A percentile compares a stretch with the other conserved stretches of the same genome.
Evolutionary conservation across 2,797 vertebrate genomes (phyloP).

Genomic region (Lindbergichthys nudifrons): DNA sequence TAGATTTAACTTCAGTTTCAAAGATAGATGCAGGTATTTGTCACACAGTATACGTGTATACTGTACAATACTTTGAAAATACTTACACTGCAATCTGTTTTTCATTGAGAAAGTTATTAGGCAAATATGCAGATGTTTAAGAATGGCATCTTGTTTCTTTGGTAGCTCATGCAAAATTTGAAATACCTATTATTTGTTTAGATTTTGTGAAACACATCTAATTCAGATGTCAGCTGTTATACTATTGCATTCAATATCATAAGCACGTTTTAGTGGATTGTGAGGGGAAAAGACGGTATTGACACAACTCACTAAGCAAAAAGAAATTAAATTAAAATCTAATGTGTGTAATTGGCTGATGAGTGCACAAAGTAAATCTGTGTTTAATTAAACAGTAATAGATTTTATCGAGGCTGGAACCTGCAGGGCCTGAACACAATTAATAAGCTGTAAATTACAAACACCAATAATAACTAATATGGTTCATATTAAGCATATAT

Average conservation of each 20-base stretch:
- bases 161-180: not conserved
- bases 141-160: not conserved
- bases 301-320: conserved; percentile 4
- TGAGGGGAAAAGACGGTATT: not conserved
- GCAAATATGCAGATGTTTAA: not conserved
- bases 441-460: not conserved
- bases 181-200: not conserved
- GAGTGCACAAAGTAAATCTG: conserved; percentile 8
- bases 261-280: not conserved
- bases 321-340: conserved; percentile 10
- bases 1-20: not conserved
- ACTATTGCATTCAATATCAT: not conserved
- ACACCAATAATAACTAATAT: not conserved
- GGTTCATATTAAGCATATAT: conserved; percentile 5
- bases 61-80: conserved; percentile 22
- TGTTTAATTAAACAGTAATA: conserved; percentile 9
- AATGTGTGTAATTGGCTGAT: conserved; percentile 3
- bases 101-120: conserved; percentile 36
- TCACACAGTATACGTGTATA: conserved; percentile 4
- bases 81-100: conserved; percentile 39
- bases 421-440: conserved; percentile 9
- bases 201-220: not conserved
- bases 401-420: not conserved
- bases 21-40: conserved; percentile 18
- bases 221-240: not conserved